Evolutionary conservation across 1,140 invertebrate genomes (phyloP).

Genomic region (Pygmarrhopalites habei): DNA sequence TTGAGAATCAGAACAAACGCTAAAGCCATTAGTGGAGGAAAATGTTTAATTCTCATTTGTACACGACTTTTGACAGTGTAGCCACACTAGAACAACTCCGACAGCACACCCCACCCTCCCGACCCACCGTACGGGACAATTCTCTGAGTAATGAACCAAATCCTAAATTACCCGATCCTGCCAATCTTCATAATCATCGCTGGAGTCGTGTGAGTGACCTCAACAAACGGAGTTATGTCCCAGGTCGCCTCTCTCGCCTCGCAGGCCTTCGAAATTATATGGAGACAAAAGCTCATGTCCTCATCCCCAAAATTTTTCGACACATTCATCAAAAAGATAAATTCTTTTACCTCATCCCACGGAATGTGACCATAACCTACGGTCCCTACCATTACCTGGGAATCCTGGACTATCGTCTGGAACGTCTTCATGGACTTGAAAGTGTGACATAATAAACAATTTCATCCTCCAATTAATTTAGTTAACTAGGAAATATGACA

Average conservation of each 20-base stretch:
- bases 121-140: no score
- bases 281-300: background rate
- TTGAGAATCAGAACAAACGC: no score
- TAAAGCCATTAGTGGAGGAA: no score
- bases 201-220: no score
- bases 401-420: constrained; percentile 29
- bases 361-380: constrained; percentile 23
- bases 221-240: background rate
- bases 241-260: background rate
- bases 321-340: background rate
- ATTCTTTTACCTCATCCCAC: constrained; percentile 22
- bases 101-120: no score
- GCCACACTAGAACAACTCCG: no score
- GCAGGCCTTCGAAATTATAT: background rate
- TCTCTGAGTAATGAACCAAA: no score
- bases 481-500: no score
- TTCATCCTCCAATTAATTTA: background rate
- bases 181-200: no score
- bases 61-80: no score
- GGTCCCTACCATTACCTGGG: constrained; percentile 32
- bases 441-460: constrained; percentile 9
- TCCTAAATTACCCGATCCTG: no score
- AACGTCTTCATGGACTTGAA: constrained; percentile 27
- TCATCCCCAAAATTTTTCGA: background rate
- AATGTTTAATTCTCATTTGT: no score